Evolutionary conservation across 2,797 vertebrate species (phyloP), one percentile per base, ranked within the genome.

Genomic region (Cirrhinus molitorella): DNA sequence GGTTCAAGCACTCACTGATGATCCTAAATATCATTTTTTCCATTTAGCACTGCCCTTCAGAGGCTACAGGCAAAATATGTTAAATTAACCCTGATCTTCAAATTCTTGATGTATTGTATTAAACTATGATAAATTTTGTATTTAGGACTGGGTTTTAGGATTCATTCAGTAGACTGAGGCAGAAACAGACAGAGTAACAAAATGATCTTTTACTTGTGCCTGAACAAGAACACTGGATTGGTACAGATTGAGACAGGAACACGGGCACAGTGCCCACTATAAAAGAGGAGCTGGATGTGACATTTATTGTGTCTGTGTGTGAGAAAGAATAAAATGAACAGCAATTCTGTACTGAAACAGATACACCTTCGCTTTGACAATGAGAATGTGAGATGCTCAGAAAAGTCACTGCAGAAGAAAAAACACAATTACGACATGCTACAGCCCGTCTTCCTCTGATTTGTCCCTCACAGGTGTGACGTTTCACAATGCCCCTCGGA

Each of bases 171-270:
- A 72, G 45, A 57, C 28, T 45, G 9, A 16, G 37, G 28, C 51
- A 37, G 49, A 75, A 63, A 77, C 37, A 45, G 72, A 17, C 61
- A 28, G 51, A 11, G n/a, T 28, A 65, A 31, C 13, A 11, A 51
- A 70, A 81, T 70, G 61, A 79, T 45, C 11, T 55, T 31, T 53
- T 49, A 61, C 53, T 25, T 43, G 21, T 19, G 40, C 40, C 28
- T 59, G 49, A 11, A 68, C 13, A 72, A 19, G 53, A 71, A 47
- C 55, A 23, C 59, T 21, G 19, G 51, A 43, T 8, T 66, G 19
- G 71, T 23, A 65, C 51, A 78, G 66, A 78, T 40, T 53, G 57
- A 77, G 84, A n/a, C 40, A 65, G 55, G 31, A 31, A 71, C 37
- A 31, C 10, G 34, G 55, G 74, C 53, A 68, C 71, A 55, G 68